Conservation (phyloP, 37 sponge, comb jelly and placozoan genomes). For the Hexactinellida sp. region DNA sequence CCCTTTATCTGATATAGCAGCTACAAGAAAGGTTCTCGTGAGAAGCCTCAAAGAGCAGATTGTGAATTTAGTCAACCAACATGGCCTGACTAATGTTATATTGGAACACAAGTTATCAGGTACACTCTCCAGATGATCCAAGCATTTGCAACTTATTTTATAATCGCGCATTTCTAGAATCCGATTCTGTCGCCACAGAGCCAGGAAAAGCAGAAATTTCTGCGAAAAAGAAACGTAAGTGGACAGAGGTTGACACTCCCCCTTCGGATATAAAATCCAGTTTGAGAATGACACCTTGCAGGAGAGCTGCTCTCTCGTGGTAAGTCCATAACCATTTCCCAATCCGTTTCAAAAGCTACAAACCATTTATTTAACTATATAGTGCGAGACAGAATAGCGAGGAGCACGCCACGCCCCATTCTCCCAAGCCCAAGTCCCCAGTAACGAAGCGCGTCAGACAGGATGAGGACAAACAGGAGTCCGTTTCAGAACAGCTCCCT, state of each 20-base stretch:
- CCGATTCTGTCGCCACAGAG: neutral
- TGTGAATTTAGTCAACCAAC: neutral
- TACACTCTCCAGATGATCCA: neutral
- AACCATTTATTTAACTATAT: neutral
- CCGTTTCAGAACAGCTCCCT: neutral
- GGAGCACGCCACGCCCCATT: neutral
- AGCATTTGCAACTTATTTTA: neutral
- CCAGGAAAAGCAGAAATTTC: neutral
- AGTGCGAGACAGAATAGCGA: neutral
- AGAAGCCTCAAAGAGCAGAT: conserved; percentile 1
- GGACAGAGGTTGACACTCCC: neutral
- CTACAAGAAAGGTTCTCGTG: neutral
- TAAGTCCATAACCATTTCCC: neutral
- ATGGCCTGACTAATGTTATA: neutral
- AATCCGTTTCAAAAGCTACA: too few relatives aligned
- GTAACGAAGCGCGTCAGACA: neutral
- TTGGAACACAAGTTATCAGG: conserved; percentile 4
- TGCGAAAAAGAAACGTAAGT: neutral
- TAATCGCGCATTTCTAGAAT: neutral
- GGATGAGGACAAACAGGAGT: neutral
- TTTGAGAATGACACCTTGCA: neutral
- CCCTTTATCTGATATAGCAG: neutral
- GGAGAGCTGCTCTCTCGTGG: neutral
- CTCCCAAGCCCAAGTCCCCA: neutral
- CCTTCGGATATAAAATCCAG: neutral